A percentile compares a stretch with the other conserved stretches of the same genome.
Conservation (phyloP, 2,113 vertebrate species). For the crab-eating macaque (Macaca fascicularis) region T2T-MFA8v1.1 NC_088387.1:68361501-68362000, state of each 20-base stretch:
- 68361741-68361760: neutral
- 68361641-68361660: neutral
- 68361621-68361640: neutral
- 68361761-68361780: neutral
- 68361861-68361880: neutral
- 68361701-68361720: neutral
- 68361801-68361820: neutral
- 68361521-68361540: neutral
- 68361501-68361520: neutral
- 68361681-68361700: neutral
- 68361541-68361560: neutral
- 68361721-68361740: neutral
- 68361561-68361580: neutral
- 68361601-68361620: neutral
- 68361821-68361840: neutral
- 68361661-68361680: neutral
- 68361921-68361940: neutral
- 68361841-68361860: neutral
- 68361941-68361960: neutral
- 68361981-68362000: neutral
- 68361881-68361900: neutral
- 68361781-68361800: neutral
- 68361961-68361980: neutral
- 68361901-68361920: neutral
- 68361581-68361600: neutral